A percentile compares a stretch with the other conserved stretches of the same genome.
These are phyloP conservation scores for Meiosimyza platycephala DNA, from an alignment of 2,888 invertebrate genomes.

Conservation along the genomic window DNA sequence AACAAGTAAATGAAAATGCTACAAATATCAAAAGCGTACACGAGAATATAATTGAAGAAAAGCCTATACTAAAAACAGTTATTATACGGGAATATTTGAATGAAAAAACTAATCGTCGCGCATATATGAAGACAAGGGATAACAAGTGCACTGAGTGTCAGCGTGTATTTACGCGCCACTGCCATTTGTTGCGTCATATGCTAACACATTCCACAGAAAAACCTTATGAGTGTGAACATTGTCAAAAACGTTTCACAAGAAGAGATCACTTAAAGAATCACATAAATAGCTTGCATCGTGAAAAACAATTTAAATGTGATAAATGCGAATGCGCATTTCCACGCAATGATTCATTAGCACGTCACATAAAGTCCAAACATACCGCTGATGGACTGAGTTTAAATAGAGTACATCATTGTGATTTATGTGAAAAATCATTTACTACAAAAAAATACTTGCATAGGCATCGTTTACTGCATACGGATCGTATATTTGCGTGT, in stretches of 20 bases:
- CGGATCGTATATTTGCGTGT: slow-evolving; percentile 64
- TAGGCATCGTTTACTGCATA: slow-evolving; percentile 68
- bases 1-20: too few relatives aligned
- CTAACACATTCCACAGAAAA: slow-evolving; percentile 59
- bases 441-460: slow-evolving; percentile 71
- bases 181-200: slow-evolving; percentile 64
- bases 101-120: slow-evolving; percentile 24
- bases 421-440: slow-evolving; percentile 66
- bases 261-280: slow-evolving; percentile 69
- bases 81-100: slow-evolving; percentile 25
- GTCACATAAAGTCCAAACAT: slow-evolving; percentile 59
- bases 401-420: slow-evolving; percentile 60
- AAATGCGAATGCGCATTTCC: slow-evolving; percentile 56
- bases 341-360: slow-evolving; percentile 54
- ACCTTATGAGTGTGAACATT: slow-evolving; percentile 68
- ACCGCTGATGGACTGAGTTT: slow-evolving; percentile 44
- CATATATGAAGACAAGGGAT: slow-evolving; percentile 40
- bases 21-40: not conserved
- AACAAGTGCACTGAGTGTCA: slow-evolving; percentile 51
- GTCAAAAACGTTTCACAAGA: slow-evolving; percentile 68
- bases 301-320: slow-evolving; percentile 62
- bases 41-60: not conserved
- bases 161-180: slow-evolving; percentile 60
- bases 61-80: slow-evolving; percentile 4
- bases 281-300: slow-evolving; percentile 67